A percentile compares a stretch with the other conserved stretches of the same genome.
These are phyloP conservation scores for Alviniconcha strummeri DNA, from an alignment of 2,888 invertebrate species.

Conservation along the genomic window DNA sequence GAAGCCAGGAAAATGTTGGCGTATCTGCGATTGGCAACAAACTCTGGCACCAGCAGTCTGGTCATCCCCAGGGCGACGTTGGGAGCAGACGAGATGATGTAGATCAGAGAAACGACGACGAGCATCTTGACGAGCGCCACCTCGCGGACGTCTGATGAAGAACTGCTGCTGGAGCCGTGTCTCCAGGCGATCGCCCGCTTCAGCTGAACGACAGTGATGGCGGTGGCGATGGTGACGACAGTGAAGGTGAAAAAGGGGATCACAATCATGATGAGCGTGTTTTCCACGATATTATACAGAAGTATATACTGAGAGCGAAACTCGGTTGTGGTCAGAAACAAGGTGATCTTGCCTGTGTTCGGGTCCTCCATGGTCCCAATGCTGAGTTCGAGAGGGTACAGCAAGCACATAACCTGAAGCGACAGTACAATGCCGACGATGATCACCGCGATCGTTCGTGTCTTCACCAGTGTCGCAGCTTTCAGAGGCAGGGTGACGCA, in stretches of 20 bases:
- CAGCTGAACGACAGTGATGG: too few species aligned
- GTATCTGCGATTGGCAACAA: neutral
- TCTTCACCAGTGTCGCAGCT: neutral
- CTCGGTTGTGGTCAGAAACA: too few species aligned
- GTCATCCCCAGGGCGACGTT: constrained; percentile 27
- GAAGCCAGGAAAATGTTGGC: constrained; percentile 27
- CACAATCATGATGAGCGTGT: too few species aligned
- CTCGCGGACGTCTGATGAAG: neutral
- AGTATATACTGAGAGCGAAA: too few species aligned
- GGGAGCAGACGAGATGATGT: constrained; percentile 26
- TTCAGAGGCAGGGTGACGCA: constrained; percentile 16
- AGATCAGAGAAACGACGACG: constrained; percentile 26
- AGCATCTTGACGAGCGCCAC: constrained; percentile 18
- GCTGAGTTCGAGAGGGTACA: too few species aligned
- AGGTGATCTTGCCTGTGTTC: too few species aligned
- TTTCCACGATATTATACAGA: too few species aligned
- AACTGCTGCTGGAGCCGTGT: neutral
- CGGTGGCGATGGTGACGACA: too few species aligned
- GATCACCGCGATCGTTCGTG: neutral
- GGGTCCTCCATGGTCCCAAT: too few species aligned
- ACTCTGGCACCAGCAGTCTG: neutral
- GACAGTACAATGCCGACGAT: neutral
- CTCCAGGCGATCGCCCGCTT: too few species aligned
- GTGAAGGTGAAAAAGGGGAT: too few species aligned
- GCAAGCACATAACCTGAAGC: neutral